phyloP scores from a whole-genome alignment of 2,888 invertebrate genomes.

The Antheraea assamensis region DNA sequence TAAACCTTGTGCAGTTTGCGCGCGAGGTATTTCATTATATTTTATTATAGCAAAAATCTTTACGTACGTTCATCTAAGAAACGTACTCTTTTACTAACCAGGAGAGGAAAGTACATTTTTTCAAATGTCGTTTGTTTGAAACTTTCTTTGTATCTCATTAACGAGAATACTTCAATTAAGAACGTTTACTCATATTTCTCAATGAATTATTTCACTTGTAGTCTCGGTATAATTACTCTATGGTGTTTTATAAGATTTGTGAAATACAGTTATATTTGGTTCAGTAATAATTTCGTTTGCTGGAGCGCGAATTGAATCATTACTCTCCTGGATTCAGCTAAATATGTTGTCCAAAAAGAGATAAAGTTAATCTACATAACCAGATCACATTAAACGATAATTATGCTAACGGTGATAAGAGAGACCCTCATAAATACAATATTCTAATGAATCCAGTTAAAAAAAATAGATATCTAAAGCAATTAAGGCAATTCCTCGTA shows the following conservation, averaged over 20 bases:
- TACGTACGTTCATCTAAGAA: background rate
- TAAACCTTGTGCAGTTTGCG: conserved; percentile 22
- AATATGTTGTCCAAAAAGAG: background rate
- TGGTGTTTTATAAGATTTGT: background rate
- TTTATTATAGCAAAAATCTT: conserved; percentile 7
- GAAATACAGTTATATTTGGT: background rate
- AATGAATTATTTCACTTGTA: background rate
- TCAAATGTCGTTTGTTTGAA: background rate
- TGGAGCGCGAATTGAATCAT: background rate
- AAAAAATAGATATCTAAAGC: background rate
- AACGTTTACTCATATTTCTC: background rate
- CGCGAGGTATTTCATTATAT: conserved; percentile 11
- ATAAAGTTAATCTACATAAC: background rate
- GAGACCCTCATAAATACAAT: background rate
- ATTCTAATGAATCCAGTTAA: background rate
- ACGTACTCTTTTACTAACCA: background rate
- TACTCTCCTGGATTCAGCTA: background rate
- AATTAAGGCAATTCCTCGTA: background rate
- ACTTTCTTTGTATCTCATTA: background rate
- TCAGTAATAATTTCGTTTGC: background rate
- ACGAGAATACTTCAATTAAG: background rate
- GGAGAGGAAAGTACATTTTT: background rate
- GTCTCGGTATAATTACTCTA: background rate
- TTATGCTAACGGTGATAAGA: background rate
- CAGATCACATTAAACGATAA: background rate